These are phyloP conservation scores for Drosophila obscura DNA, from an alignment of 1,140 invertebrate species.

Conservation along the genomic window DNA sequence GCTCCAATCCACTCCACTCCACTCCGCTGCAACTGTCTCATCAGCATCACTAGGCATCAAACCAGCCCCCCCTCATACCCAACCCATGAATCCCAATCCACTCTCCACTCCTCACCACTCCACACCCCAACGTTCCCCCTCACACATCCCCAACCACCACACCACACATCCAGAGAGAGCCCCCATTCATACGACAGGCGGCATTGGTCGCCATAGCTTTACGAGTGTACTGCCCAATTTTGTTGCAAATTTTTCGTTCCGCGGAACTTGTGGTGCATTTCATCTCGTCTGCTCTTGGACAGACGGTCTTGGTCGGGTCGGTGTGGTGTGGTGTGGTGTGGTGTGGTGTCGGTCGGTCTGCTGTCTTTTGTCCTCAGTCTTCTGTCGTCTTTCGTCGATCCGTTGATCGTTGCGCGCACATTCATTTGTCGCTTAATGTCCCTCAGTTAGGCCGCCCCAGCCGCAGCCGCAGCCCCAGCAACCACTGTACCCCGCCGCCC, in stretches of 20 bases:
- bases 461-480: slow-evolving; percentile 7
- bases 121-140: not conserved
- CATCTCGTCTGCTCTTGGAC: slow-evolving; percentile 66
- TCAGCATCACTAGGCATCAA: slow-evolving; percentile 44
- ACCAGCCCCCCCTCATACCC: slow-evolving; percentile 34
- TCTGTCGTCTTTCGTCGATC: slow-evolving; percentile 11
- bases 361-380: slow-evolving; percentile 21
- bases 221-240: slow-evolving; percentile 67
- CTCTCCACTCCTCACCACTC: not conserved
- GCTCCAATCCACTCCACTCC: slow-evolving; percentile 23
- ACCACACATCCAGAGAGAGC: not conserved
- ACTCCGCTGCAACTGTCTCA: slow-evolving; percentile 22
- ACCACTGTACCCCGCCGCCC: slow-evolving; percentile 13
- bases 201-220: slow-evolving; percentile 57
- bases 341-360: slow-evolving; percentile 27
- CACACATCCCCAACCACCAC: too few species aligned
- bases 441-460: slow-evolving; percentile 64
- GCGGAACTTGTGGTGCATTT: slow-evolving; percentile 78
- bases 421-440: slow-evolving; percentile 81
- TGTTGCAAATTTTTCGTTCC: slow-evolving; percentile 81
- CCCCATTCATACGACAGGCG: slow-evolving; percentile 39
- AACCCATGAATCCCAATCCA: not conserved
- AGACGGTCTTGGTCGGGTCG: slow-evolving; percentile 12
- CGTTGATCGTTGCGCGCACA: slow-evolving; percentile 72
- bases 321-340: too few species aligned